Evolutionary conservation across 2,888 invertebrate species (phyloP), one percentile per base, ranked within the genome.

Genomic region (Drosophila algonquin): DNA sequence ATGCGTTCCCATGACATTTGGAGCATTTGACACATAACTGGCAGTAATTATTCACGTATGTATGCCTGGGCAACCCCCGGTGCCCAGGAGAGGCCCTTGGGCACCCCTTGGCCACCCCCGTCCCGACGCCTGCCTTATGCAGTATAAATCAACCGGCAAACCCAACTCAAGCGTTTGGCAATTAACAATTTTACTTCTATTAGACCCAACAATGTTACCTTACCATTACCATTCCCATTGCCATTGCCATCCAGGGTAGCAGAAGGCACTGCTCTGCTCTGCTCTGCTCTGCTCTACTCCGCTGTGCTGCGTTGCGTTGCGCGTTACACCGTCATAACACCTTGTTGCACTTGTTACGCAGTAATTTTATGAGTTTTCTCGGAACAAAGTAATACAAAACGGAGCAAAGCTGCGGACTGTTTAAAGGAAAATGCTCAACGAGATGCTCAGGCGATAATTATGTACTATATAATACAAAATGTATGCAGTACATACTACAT

Each of bases 321-420:
- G 78, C 85, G 76, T 77, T 88, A 77, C 83, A 80, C 87, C 88
- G 81, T 81, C 87, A 85, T 86, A 88, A 90, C 90, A 90, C 81
- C 89, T 90, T 90, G 90, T 90, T 90, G 87, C 87, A 88, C 80
- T 89, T 90, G 90, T 86, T 90, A 89, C 84, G 89, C 89, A 79
- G 89, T 84, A 85, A 88, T 90, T 91, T 90, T 79, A 90, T 73
- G 89, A 79, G 87, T 90, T 89, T 90, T 89, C 90, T 79, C 67
- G 75, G 90, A 91, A 90, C 89, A 87, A 89, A 90, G 86, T 89
- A 84, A 81, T 90, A 90, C 91, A 90, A 90, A 90, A 90, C 86
- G 90, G 86, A 79, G 79, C 76, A 73, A 69, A 77, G 82, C 79
- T 77, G 75, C 60, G 67, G 67, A 55, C 35, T 58, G 63, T 64